Base-by-base conservation (phyloP, 1,140 invertebrate species). In the Dendrolimus kikuchii region DNA sequence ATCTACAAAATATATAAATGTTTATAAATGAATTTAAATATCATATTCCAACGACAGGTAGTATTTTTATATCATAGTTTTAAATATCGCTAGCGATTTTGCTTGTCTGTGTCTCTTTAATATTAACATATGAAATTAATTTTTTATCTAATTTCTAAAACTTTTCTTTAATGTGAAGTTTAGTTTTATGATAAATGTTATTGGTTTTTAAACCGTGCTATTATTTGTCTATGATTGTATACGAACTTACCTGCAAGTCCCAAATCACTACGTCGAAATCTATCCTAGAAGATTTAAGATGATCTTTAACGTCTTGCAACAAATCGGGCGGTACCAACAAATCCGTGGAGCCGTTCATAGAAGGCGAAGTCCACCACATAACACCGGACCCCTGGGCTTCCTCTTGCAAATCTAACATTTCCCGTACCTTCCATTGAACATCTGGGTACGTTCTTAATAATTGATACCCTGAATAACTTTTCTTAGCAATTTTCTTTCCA, bases 291-390 rank as follows among this genome's bases (percentile, higher is more conserved):
- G 90, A 88, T 44, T 89, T 88, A 1, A 95, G 71, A 51, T 91
- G 90, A 38, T 90, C 89, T 67, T 92, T 91, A 0, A 94, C 83
- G 45, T 93, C 90, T 0, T 77, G 68, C 4, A 91, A 64, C 42
- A 92, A 80, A 41, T 91, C 90, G 6, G 92, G 92, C 3, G 93
- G 90, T 10, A 94, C 89, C 36, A 95, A 87, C 2, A 95, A 77
- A 67, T 95, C 94, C 0, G 92, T 91, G 10, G 92, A 89, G 40
- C 91, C 87, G 58, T 92, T 94, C 37, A 86, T 60, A 0, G 85
- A 78, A 0, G 87, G 87, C 4, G 65, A 53, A 0, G 86, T 82
- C 86, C 87, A 88, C 87, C 87, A 88, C 79, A 86, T 87, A 6
- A 88, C n/a, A 3, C 83, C 86, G 0, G 86, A 87, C 0, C 81